Evolutionary conservation across 1,140 invertebrate genomes (phyloP), one percentile per base, ranked within the genome.

Genomic region (Procambarus virginalis): DNA sequence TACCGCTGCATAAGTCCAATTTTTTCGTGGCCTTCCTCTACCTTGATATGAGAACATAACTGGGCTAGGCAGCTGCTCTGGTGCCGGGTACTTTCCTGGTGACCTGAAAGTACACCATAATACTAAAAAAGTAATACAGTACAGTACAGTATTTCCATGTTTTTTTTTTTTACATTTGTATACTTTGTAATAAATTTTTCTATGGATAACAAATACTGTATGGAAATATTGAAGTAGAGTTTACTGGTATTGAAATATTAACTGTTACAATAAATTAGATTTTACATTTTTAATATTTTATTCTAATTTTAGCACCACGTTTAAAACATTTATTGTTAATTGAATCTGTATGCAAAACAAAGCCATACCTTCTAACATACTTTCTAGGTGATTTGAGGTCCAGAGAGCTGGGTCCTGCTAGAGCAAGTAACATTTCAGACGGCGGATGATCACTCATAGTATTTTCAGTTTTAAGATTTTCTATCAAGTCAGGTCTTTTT

Each of bases 41-140:
- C 88, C 88, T 75, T 92, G 91, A 75, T 92, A 92, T 6, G 91
- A 92, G 51, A 87, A 92, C 91, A 92, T 92, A 55, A 92, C 91
- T 6, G 91, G 91, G 51, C 81, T 88, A 58, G 91, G 45, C 22
- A 92, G 75, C 84, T 92, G 91, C 58, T 92, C 91, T 20, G 91
- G 91, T 14, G 91, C 73, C 68, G 87, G 91, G 49, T 92, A 87
- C 22, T 92, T 92, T 46, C 84, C 91, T 22, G 91, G 89, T 5
- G 89, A 86, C 48, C 91, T 91, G 89, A 64, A 79, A 73, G 10
- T 73, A 68, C 17, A 14, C 0, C 68, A 73, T 12, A 8, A 55
- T 73, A 20, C 68, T 73, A n/a, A 34, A 73, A 73, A 73, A 73
- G 22, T 73, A 73, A 73, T 34, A 34, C 17, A 12, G 4, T 64